Percentiles rank a stretch among this genome's conserved stretches.
Evolutionary conservation across 1,140 invertebrate genomes (phyloP).

Genomic region (Lepidostoma basale): DNA sequence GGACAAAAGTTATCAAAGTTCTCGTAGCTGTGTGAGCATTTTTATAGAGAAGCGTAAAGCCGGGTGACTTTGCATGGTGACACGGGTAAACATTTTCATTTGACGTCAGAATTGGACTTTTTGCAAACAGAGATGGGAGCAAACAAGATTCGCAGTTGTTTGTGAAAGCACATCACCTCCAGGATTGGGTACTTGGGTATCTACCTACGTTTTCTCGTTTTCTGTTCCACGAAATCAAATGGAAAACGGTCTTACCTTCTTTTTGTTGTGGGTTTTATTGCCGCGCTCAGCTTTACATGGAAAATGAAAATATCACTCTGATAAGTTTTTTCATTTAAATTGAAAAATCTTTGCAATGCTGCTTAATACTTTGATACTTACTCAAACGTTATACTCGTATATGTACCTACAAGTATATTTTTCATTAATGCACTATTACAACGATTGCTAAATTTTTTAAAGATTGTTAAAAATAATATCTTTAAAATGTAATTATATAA

Average conservation of each 20-base stretch:
- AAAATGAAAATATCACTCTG: neutral
- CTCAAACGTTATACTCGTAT: no score
- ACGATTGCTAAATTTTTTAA: no score
- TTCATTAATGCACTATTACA: no score
- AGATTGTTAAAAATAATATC: no score
- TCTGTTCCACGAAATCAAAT: conserved; percentile 1
- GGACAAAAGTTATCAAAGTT: conserved; percentile 43
- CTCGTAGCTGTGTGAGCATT: conserved; percentile 39
- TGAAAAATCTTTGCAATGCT: no score
- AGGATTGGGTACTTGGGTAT: neutral
- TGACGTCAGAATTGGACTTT: conserved; percentile 45
- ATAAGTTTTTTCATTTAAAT: no score
- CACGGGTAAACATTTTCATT: conserved; percentile 46
- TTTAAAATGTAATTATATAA: no score
- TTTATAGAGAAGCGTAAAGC: conserved; percentile 45
- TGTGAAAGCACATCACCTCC: neutral
- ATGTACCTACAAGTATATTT: no score
- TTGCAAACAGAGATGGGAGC: conserved; percentile 39
- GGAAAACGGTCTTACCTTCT: neutral
- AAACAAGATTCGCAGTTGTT: conserved; percentile 37
- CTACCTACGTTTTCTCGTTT: neutral
- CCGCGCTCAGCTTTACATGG: neutral
- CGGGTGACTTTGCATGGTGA: conserved; percentile 39
- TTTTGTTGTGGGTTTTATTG: conserved; percentile 4
- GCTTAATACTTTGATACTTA: no score